Conservation (phyloP, 2,797 vertebrate species). For the Chloroceryle inda region DNA sequence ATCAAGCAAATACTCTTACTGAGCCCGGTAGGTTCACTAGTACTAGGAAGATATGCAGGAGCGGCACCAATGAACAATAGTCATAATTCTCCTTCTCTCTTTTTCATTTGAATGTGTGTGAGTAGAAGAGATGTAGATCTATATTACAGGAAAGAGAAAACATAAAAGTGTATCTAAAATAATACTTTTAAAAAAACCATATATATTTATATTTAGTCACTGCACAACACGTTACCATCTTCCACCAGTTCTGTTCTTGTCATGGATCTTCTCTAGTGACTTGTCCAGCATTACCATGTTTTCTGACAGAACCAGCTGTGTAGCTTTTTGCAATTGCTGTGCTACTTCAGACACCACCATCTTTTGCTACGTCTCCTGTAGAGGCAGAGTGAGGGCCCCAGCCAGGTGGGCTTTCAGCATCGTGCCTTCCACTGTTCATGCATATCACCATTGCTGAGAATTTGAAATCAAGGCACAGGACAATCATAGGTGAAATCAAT, state of each 20-base stretch:
- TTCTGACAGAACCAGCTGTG: not conserved
- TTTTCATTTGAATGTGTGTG: rapidly evolving
- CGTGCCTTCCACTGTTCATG: rapidly evolving
- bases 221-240: not conserved
- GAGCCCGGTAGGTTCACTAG: conserved; percentile 18
- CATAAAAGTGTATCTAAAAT: not conserved
- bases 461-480: not conserved
- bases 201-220: rapidly evolving
- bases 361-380: not conserved
- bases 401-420: not conserved
- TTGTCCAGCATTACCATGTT: not conserved
- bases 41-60: not conserved
- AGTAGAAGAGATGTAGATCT: not conserved
- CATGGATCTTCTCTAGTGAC: not conserved
- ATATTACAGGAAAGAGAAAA: not conserved
- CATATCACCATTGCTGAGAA: rapidly evolving
- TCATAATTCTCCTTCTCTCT: not conserved
- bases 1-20: conserved; percentile 37
- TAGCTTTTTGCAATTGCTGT: not conserved
- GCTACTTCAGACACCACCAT: not conserved
- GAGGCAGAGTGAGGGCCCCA: rapidly evolving
- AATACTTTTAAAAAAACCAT: not conserved
- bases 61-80: not conserved
- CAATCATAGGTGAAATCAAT: not conserved
- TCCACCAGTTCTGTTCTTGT: not conserved